A percentile compares a stretch with the other conserved stretches of the same genome.
Conservation (phyloP, 2,797 vertebrate species). For the Sandelia bainsii region DNA sequence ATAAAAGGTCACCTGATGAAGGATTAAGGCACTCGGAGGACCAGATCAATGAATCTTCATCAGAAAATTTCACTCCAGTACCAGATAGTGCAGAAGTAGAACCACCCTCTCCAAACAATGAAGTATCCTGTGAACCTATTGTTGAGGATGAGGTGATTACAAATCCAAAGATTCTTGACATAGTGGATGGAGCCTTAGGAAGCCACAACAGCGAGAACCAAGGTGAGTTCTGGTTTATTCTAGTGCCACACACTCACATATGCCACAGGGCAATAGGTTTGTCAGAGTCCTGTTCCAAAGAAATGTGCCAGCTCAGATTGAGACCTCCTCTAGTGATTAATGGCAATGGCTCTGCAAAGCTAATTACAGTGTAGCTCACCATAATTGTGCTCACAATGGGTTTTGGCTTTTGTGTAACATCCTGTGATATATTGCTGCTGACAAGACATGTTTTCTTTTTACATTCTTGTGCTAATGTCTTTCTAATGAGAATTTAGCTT, state of each 20-base stretch:
- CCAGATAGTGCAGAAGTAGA: constrained; percentile 14
- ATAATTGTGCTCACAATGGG: constrained; percentile 29
- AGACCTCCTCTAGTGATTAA: constrained; percentile 52
- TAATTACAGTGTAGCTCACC: constrained; percentile 40
- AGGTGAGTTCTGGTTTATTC: constrained; percentile 66
- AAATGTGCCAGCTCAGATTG: constrained; percentile 59
- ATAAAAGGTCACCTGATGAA: constrained; percentile 36
- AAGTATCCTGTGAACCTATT: constrained; percentile 11
- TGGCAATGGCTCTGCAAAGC: constrained; percentile 47
- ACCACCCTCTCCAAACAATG: background rate
- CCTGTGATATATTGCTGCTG: constrained; percentile 35
- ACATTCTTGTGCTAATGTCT: background rate
- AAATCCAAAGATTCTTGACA: constrained; percentile 5
- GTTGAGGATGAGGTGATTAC: constrained; percentile 13
- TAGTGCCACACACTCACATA: constrained; percentile 38
- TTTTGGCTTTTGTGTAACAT: constrained; percentile 28
- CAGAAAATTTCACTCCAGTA: background rate
- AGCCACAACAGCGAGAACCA: constrained; percentile 10
- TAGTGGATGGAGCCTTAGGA: constrained; percentile 39
- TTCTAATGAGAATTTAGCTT: constrained; percentile 26
- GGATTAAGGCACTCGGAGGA: constrained; percentile 24
- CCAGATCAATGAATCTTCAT: constrained; percentile 4
- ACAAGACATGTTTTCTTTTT: constrained; percentile 11
- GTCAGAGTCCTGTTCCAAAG: constrained; percentile 59
- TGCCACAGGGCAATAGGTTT: constrained; percentile 57